Evolutionary conservation across 2,113 vertebrate genomes (phyloP).

Genomic region (Ictidomys tridecemlineatus): DNA sequence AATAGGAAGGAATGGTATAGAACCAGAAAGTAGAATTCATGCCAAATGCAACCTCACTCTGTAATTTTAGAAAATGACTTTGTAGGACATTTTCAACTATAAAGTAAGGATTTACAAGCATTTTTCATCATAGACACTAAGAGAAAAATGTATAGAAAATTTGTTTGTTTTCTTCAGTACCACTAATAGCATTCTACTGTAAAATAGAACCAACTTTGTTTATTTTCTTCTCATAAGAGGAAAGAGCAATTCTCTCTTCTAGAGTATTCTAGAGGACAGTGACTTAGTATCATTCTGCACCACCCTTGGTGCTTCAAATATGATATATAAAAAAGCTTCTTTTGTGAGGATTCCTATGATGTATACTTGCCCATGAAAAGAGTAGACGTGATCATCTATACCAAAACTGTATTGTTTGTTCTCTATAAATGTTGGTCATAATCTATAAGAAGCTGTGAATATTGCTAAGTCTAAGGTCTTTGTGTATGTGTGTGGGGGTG

Average conservation of each 20-base stretch:
- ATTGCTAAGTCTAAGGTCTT: neutral
- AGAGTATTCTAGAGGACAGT: neutral
- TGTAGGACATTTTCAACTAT: neutral
- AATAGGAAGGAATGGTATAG: neutral
- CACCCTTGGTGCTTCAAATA: neutral
- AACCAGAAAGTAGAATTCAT: neutral
- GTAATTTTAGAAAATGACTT: neutral
- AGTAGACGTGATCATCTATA: neutral
- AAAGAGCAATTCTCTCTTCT: neutral
- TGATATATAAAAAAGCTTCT: neutral
- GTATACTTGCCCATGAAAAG: neutral
- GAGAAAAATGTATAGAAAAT: neutral
- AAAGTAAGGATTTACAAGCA: neutral
- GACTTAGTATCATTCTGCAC: neutral
- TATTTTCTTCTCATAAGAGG: neutral
- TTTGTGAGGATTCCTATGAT: neutral
- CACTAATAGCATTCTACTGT: neutral
- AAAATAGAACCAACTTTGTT: neutral
- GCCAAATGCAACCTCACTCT: neutral
- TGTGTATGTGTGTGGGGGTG: neutral
- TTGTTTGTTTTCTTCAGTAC: neutral
- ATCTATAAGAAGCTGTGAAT: neutral
- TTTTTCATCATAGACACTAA: neutral
- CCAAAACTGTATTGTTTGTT: neutral
- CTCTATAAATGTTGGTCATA: neutral